Evolutionary conservation across 1,140 invertebrate species (phyloP).

Genomic region (Pteromalus puparum): DNA sequence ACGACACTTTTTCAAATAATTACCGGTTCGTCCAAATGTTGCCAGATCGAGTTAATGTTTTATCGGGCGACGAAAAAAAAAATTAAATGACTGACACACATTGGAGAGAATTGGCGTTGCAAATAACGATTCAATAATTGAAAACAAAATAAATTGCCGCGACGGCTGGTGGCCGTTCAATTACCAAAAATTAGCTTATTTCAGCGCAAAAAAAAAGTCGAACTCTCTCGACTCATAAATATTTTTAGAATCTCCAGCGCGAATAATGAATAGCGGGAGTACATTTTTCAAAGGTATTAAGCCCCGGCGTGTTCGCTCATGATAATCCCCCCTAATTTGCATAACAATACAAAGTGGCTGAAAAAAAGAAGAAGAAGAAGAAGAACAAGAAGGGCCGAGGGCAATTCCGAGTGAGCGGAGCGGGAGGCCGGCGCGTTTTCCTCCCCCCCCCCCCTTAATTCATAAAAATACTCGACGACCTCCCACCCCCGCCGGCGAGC

Average conservation of each 20-base stretch:
- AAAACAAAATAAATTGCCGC: not conserved
- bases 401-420: not conserved
- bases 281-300: slow-evolving; percentile 38
- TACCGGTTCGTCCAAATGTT: not conserved
- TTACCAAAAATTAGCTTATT: not conserved
- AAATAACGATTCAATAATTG: not conserved
- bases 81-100: not conserved
- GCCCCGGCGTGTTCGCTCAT: slow-evolving; percentile 32
- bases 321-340: slow-evolving; percentile 51
- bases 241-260: not conserved
- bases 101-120: not conserved
- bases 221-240: not conserved
- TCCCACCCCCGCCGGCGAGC: not conserved
- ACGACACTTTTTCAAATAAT: not conserved
- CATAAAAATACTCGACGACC: slow-evolving; percentile 63
- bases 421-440: slow-evolving; percentile 54
- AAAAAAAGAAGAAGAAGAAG: slow-evolving; percentile 18
- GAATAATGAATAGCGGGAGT: slow-evolving; percentile 36
- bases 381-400: slow-evolving; percentile 29
- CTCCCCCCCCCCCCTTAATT: slow-evolving; percentile 63
- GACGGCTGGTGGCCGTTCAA: not conserved
- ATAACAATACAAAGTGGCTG: slow-evolving; percentile 52
- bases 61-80: not conserved
- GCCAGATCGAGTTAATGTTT: not conserved
- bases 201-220: not conserved